Conservation (phyloP, 2,888 invertebrate species). For the Drosophila greeni region DNA sequence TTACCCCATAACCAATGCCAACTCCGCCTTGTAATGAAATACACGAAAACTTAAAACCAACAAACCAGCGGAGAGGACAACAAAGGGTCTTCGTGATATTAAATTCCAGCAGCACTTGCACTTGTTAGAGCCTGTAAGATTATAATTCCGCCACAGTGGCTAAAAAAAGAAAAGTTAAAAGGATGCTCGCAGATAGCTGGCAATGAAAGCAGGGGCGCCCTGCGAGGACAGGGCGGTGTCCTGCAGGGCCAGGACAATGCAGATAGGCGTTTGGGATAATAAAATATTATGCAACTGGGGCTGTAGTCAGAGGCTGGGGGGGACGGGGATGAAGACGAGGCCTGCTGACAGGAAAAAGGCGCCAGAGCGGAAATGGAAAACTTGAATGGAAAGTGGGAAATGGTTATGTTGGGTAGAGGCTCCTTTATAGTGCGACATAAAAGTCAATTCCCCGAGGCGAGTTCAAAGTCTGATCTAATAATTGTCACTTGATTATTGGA, state of each 20-base stretch:
- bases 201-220: slow-evolving; percentile 11
- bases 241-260: slow-evolving; percentile 39
- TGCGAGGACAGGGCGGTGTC: slow-evolving; percentile 1
- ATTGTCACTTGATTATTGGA: slow-evolving; percentile 30
- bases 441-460: slow-evolving; percentile 33
- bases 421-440: slow-evolving; percentile 15
- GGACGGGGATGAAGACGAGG: not conserved
- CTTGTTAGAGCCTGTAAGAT: slow-evolving; percentile 52
- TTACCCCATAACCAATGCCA: slow-evolving; percentile 4
- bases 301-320: slow-evolving; percentile 13
- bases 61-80: slow-evolving; percentile 39
- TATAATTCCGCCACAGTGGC: slow-evolving; percentile 44
- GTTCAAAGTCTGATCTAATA: slow-evolving; percentile 39
- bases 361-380: slow-evolving; percentile 40
- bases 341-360: slow-evolving; percentile 41
- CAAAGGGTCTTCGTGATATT: slow-evolving; percentile 54
- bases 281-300: slow-evolving; percentile 69
- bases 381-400: slow-evolving; percentile 35
- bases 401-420: slow-evolving; percentile 17
- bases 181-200: slow-evolving; percentile 26
- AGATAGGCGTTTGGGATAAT: slow-evolving; percentile 54
- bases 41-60: slow-evolving; percentile 65
- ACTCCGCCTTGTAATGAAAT: slow-evolving; percentile 53
- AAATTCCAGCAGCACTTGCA: slow-evolving; percentile 62
- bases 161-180: slow-evolving; percentile 9